Evolutionary conservation across 2,888 invertebrate genomes (phyloP), one percentile per base, ranked within the genome.

Genomic region (Galerucella pusilla): DNA sequence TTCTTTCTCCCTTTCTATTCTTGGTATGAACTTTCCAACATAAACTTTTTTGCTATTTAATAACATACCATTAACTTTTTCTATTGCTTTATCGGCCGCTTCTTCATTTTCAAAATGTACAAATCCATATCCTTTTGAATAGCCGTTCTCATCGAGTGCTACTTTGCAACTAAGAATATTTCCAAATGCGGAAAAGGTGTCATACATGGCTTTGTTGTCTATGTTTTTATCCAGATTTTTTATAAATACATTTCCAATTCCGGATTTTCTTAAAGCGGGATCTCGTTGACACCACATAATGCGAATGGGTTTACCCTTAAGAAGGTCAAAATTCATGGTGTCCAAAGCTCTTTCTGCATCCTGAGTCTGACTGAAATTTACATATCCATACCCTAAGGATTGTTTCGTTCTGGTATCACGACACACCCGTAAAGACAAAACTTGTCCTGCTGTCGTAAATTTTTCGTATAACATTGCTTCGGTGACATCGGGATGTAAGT

Each of bases 251-350:
- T 99, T 99, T 75, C 99, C 99, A 80, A 98, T 96, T 74, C 99
- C 99, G 77, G 99, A 99, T 88, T 98, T 97, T 84, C 99, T 93
- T 77, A 99, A 91, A 42, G 98, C 97, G 46, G 99, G 99, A 90
- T 99, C 99, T 85, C 99, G 93, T 89, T 99, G 99, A 80, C 98
- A 98, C 99, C 99, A 99, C 99, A 99, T 99, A 85, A 99, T 99
- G 87, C 99, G 94, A 87, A 99, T 99, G 78, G 99, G 99, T 86
- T 97, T 94, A 82, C 97, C 97, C 88, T 97, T 97, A 83, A 99
- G 92, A 85, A 96, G 92, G 89, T 99, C 99, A 89, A 99, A 99
- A 89, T 99, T 99, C 99, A 99, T 99, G 64, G 98, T 97, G 89
- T 99, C 99, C 85, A 99, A 90, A 76, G 99, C 99, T 87, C 98